Conservation (phyloP, 30 jellyfish, hydroid and myxozoan species). For the Hydractinia symbiolongicarpus region DNA sequence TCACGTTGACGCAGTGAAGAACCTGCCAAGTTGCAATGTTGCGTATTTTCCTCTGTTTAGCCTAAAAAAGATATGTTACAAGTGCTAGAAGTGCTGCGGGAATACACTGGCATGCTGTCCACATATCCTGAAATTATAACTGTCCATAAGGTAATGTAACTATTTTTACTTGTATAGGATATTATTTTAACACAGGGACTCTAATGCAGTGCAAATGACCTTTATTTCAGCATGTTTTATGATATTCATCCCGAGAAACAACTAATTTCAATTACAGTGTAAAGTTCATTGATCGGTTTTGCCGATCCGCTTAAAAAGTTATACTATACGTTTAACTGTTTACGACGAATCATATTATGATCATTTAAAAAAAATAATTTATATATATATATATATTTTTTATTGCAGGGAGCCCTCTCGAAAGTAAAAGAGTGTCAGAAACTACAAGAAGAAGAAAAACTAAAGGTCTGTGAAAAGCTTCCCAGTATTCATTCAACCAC, state of each 20-base stretch:
- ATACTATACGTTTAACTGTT: too few relatives aligned
- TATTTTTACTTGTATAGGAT: too few relatives aligned
- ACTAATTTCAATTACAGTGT: too few relatives aligned
- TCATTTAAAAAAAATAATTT: background rate
- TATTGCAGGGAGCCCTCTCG: constrained; percentile 64
- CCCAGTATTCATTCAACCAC: background rate
- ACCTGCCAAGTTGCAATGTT: too few relatives aligned
- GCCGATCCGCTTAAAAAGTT: too few relatives aligned
- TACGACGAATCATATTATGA: too few relatives aligned
- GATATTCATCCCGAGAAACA: too few relatives aligned
- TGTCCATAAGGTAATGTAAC: constrained; percentile 61
- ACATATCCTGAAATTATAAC: constrained; percentile 80
- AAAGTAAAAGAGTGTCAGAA: constrained; percentile 85
- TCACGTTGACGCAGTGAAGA: too few relatives aligned
- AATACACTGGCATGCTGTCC: constrained; percentile 74
- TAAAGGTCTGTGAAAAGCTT: constrained; percentile 50
- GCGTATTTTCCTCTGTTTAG: constrained; percentile 18
- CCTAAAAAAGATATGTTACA: constrained; percentile 73
- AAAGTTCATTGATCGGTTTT: too few relatives aligned
- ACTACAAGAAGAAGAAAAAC: constrained; percentile 90
- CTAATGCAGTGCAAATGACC: too few relatives aligned
- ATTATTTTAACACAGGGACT: too few relatives aligned
- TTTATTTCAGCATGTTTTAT: too few relatives aligned
- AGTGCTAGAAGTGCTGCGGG: constrained; percentile 72
- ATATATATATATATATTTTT: background rate